These are phyloP conservation scores for Conus betulinus DNA, from an alignment of 1,140 invertebrate species.

Conservation along the genomic window DNA sequence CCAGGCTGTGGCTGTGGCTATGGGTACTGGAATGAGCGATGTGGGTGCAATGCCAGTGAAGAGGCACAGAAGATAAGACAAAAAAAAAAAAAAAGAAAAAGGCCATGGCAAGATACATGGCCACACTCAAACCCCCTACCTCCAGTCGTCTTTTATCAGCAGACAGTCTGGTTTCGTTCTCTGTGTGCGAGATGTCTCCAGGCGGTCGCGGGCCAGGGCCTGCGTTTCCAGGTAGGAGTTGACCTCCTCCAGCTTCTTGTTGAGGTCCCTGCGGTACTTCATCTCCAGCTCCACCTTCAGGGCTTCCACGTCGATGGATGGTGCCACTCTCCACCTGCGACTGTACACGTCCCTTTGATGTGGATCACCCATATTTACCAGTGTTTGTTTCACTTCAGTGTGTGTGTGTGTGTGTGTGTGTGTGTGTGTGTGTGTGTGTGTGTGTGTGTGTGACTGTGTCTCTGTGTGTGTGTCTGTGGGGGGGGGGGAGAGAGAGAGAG, in stretches of 20 bases:
- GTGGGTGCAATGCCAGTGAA: no score
- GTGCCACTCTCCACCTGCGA: conserved; percentile 10
- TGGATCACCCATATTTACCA: background rate
- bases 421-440: conserved; percentile 22
- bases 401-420: conserved; percentile 22
- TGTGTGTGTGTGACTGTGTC: background rate
- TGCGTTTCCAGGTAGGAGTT: conserved; percentile 71
- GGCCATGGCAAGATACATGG: no score
- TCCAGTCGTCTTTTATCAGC: conserved; percentile 60
- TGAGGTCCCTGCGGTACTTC: conserved; percentile 67
- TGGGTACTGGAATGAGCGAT: no score
- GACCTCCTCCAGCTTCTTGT: conserved; percentile 70
- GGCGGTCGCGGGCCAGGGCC: conserved; percentile 63
- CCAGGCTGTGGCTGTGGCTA: no score
- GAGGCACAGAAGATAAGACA: no score
- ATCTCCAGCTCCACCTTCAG: conserved; percentile 63
- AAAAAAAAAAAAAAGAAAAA: no score
- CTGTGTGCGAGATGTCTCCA: conserved; percentile 64
- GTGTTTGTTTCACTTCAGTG: background rate
- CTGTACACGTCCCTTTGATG: background rate
- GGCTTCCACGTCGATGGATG: conserved; percentile 31
- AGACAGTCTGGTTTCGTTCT: conserved; percentile 60
- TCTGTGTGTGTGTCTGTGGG: background rate
- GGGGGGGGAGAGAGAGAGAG: no score
- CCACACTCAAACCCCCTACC: conserved; percentile 36